Base-by-base conservation (phyloP, 2,888 invertebrate species). In the Drosophila barbarae region DNA sequence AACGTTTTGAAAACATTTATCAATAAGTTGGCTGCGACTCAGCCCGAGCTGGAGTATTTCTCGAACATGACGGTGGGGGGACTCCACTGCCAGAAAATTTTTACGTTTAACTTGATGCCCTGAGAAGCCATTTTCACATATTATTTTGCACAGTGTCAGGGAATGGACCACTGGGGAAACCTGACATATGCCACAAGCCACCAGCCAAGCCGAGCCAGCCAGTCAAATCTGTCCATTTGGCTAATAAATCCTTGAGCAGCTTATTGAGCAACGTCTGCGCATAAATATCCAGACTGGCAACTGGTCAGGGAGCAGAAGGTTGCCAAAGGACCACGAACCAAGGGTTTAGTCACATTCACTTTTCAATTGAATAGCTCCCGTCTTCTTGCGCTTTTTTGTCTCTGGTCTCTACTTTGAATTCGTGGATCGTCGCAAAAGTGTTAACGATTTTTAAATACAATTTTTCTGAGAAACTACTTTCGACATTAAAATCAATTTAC, bases 151-250 rank as follows among this genome's bases (percentile, higher is more conserved):
- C 75, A 68, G 85, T 85, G 80, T 42, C 6, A 12, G n/a, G 4
- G 18, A 7, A 30, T 54, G 55, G 59, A 56, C 41, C 41, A 64
- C 55, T 35, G 41, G 41, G 55, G 51, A 69, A 66, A 46, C 71
- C 71, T 69, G 71, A 78, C 82, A 84, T 84, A 73, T 82, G 82
- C 65, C 66, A 47, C 47, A 38, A 34, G 49, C 50, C 66, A 61
- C 53, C 63, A 69, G 50, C 34, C 44, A 30, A 36, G 35, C 46
- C n/a, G 12, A 51, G 34, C 42, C 51, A 60, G 36, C 83, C 86
- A 87, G 88, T 88, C 89, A 88, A 88, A 88, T 87, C 87, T 87
- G 84, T 86, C 85, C 87, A 88, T 88, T 88, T 87, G 86, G 85
- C 87, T 87, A 88, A 88, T 88, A 88, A 88, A 88, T 88, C 89